Percentiles rank a stretch among this genome's conserved stretches.
Conservation (phyloP, 2,888 invertebrate genomes). For the Bembecia ichneumoniformis region DNA sequence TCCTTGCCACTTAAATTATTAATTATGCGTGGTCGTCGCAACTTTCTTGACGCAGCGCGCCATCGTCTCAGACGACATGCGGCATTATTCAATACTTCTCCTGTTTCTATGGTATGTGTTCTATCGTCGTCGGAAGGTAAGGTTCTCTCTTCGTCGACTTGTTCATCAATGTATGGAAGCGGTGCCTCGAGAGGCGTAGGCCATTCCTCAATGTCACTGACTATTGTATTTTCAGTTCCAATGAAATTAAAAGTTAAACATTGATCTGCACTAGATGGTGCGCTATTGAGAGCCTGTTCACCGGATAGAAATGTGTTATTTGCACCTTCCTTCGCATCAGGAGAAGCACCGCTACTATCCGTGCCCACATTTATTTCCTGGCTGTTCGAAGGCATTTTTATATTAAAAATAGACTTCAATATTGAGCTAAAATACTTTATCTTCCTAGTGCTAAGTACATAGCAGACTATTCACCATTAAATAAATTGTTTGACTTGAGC, state of each 20-base stretch:
- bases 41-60: conserved; percentile 64
- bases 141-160: conserved; percentile 29
- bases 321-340: conserved; percentile 35
- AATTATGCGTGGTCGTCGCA: conserved; percentile 60
- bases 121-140: conserved; percentile 48
- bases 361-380: conserved; percentile 58
- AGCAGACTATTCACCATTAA: background rate
- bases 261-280: conserved; percentile 42
- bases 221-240: conserved; percentile 25
- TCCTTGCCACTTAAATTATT: conserved; percentile 55
- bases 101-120: conserved; percentile 37
- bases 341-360: conserved; percentile 43
- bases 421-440: background rate
- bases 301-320: conserved; percentile 9
- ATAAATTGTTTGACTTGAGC: no score
- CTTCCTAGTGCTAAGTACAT: background rate
- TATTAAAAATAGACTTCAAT: background rate
- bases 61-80: conserved; percentile 64
- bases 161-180: conserved; percentile 57
- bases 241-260: conserved; percentile 56
- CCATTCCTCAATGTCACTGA: conserved; percentile 28
- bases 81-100: conserved; percentile 55
- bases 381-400: conserved; percentile 57
- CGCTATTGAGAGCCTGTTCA: conserved; percentile 4
- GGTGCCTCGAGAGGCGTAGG: conserved; percentile 33